Base-by-base conservation (phyloP, 2,113 vertebrate genomes). In the Cyprinus carpio region DNA sequence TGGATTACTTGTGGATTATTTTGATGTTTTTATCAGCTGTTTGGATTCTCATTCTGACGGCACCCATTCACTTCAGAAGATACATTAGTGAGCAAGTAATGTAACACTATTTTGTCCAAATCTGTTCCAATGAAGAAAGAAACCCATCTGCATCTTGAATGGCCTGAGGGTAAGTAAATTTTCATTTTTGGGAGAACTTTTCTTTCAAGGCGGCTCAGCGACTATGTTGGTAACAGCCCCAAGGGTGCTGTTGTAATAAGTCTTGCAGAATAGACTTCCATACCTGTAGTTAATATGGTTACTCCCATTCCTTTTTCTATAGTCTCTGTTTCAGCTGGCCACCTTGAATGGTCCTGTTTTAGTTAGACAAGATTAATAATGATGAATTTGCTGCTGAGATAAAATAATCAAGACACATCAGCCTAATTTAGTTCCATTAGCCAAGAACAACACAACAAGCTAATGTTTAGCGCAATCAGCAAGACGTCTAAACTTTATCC, bases 331-430 rank as follows among this genome's bases (percentile, higher is more conserved):
- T 40, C 31, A 71, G 31, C 31, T 37, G 8, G 18, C 18, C 18
- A 37, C 31, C 67, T 71, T 23, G 31, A 71, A 12, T 4, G 3
- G 27, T 3, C 16, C 27, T 12, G 54, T 60, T 13, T 29, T 78
- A 20, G 10, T 23, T 12, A 37, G 67, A 71, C 8, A 71, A 23
- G 34, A 34, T 77, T 65, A 86, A 80, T 51, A 67, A 40, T 23
- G 18, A 75, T 79, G 62, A 75, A 79, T 77, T 27, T 75, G 64
- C 43, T 65, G 75, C 11, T 27, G 75, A 6, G 7, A 60, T 84
- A 18, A 65, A 85, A 71, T 64, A 81, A 87, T 84, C 43, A 67
- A 75, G 49, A 81, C 16, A 29, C 56, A 87, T 67, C 27, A 37
- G 80, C 20, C 56, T 79, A 58, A 78, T 37, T 75, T 62, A 87